Base-by-base conservation (phyloP, 2,797 vertebrate genomes). In the Otolemur crassicaudatus region DNA sequence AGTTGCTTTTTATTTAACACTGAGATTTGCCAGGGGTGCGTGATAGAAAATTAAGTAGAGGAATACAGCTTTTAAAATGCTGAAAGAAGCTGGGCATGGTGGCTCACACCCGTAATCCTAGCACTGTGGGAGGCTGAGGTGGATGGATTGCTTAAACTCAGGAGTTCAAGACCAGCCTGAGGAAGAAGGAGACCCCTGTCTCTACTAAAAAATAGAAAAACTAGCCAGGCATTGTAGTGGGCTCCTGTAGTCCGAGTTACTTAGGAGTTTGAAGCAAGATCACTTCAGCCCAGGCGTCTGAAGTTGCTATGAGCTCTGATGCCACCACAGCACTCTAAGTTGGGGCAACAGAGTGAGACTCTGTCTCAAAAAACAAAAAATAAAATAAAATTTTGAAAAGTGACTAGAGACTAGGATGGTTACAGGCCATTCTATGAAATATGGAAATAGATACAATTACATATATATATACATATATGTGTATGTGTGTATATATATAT, bases 1-100 rank as follows among this genome's bases (percentile, higher is more conserved):
- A 77, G 56, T 77, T 84, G 46, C 77, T 94, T 87, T 87, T 34
- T 16, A 37, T 65, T 25, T 34, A 60, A 40, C 14, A 67, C 13
- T 69, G 31, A 91, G 31, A n/a, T 88, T 63, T 91, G 53, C 31
- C 20, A 49, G n/a, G 17, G 61, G 17, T 63, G 1, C 90, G 13
- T 49, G n/a, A 49, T 7, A 88, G 34, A 82, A 82, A 86, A 79
- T 69, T 69, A 22, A 22, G 37, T 4, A 63, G 37, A 73, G 65
- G 70, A 92, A 93, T 61, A 25, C 43, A 84, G 34, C 76, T 93
- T 93, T 40, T 63, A 88, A 93, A 85, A 76, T 88, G 70, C 31
- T 31, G 63, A 56, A 61, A 72, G 49, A 53, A 29, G 63, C 63
- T 0, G 29, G 63, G 63, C 3, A 14, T 2, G 63, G 63, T 31